Evolutionary conservation across 1,140 invertebrate genomes (phyloP).

Genomic region (Octopus sinensis): DNA sequence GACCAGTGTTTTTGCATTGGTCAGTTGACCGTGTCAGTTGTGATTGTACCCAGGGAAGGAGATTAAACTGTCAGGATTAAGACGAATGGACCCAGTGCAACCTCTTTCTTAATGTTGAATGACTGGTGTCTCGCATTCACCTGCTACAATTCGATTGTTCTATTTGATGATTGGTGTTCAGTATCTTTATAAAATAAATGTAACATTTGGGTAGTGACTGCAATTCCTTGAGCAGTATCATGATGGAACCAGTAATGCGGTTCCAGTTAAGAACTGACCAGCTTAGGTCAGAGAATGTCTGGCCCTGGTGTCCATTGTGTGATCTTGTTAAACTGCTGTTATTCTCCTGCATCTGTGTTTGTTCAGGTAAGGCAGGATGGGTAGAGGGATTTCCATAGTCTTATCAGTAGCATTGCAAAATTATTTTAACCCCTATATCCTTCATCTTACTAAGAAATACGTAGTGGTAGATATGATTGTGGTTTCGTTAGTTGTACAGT

Average conservation of each 20-base stretch:
- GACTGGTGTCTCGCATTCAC: not conserved
- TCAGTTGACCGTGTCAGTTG: slow-evolving; percentile 21
- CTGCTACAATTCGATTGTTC: not conserved
- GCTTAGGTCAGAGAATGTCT: not conserved
- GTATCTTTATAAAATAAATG: not conserved
- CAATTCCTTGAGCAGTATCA: not conserved
- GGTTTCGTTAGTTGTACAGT: too few relatives aligned
- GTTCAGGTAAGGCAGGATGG: too few relatives aligned
- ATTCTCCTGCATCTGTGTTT: too few relatives aligned
- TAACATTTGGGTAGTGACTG: not conserved
- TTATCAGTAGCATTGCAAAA: too few relatives aligned
- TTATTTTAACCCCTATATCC: too few relatives aligned
- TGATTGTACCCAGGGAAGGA: slow-evolving; percentile 30
- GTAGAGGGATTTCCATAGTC: too few relatives aligned
- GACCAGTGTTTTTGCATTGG: slow-evolving; percentile 18
- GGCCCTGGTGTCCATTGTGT: too few relatives aligned
- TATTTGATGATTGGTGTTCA: not conserved
- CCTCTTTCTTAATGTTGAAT: slow-evolving; percentile 34
- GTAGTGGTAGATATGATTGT: too few relatives aligned
- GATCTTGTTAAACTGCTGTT: too few relatives aligned
- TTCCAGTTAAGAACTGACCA: not conserved
- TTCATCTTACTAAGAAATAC: too few relatives aligned
- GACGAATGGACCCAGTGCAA: slow-evolving; percentile 20
- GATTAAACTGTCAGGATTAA: slow-evolving; percentile 18
- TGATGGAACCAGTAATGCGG: not conserved